These are phyloP conservation scores for Metopia argyrocephala DNA, from an alignment of 2,888 invertebrate genomes.

Conservation along the genomic window DNA sequence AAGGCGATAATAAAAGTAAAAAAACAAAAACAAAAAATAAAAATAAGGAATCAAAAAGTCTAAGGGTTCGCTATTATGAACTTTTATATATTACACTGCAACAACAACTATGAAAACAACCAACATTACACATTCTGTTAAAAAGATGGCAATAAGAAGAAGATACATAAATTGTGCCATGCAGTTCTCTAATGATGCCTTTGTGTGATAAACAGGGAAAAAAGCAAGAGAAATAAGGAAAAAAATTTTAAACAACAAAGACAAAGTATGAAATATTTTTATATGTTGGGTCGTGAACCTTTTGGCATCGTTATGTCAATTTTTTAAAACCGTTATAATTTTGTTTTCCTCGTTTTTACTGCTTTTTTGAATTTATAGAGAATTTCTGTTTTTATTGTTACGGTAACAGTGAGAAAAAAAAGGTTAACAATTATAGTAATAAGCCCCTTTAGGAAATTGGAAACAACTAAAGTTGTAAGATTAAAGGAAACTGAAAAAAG, in stretches of 20 bases:
- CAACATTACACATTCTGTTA: conserved; percentile 3
- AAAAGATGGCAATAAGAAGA: not conserved
- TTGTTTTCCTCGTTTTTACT: not conserved
- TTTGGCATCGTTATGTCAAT: conserved; percentile 63
- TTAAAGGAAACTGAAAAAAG: no score
- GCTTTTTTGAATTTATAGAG: conserved; percentile 22
- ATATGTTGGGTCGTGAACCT: conserved; percentile 62
- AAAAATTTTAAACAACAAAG: conserved; percentile 32
- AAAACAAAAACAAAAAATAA: not conserved
- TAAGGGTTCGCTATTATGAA: not conserved
- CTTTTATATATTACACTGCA: not conserved
- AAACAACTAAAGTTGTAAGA: no score
- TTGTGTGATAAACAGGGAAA: conserved; percentile 35
- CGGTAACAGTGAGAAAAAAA: not conserved
- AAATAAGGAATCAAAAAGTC: not conserved
- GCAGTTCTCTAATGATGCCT: conserved; percentile 34
- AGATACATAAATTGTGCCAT: conserved; percentile 35
- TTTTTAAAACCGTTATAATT: conserved; percentile 46
- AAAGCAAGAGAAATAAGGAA: not conserved
- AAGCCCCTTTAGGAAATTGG: not conserved
- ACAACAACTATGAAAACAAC: conserved; percentile 13
- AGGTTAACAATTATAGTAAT: not conserved
- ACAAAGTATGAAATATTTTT: conserved; percentile 54
- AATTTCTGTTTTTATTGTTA: conserved; percentile 12
- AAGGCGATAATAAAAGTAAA: conserved; percentile 15